Conservation (phyloP, 2,888 invertebrate species). For the Julus scanicus region DNA sequence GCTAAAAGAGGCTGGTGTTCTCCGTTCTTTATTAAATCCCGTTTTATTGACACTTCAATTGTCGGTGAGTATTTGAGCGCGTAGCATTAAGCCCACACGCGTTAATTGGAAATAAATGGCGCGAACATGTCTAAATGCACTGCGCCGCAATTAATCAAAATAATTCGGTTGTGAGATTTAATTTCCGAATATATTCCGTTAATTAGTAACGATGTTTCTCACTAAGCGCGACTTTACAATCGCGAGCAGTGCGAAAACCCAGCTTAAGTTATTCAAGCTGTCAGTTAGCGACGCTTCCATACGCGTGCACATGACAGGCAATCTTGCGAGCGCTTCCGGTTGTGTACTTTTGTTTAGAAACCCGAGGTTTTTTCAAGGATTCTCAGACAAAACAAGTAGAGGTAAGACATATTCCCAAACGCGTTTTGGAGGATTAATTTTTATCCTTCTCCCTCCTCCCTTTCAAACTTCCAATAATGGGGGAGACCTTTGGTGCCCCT, state of each 20-base stretch:
- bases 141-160: not conserved
- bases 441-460: not conserved
- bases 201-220: not conserved
- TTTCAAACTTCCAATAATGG: not conserved
- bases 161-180: slow-evolving; percentile 24
- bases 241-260: not conserved
- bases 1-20: not conserved
- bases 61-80: not conserved
- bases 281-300: slow-evolving; percentile 13
- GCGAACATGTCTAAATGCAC: not conserved
- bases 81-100: not conserved
- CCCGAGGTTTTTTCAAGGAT: not conserved
- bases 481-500: not conserved
- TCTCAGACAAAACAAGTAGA: not conserved
- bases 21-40: not conserved
- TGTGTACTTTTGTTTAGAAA: not conserved
- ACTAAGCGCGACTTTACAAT: not conserved
- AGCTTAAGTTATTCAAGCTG: not conserved
- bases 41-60: not conserved
- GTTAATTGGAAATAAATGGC: not conserved
- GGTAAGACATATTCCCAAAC: not conserved
- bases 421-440: not conserved
- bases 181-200: slow-evolving; percentile 22
- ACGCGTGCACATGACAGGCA: slow-evolving; percentile 16
- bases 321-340: not conserved